Percentiles rank a stretch among this genome's conserved stretches.
These are phyloP conservation scores for Meghimatium bilineatum DNA, from an alignment of 2,888 invertebrate genomes.

Conservation along the genomic window DNA sequence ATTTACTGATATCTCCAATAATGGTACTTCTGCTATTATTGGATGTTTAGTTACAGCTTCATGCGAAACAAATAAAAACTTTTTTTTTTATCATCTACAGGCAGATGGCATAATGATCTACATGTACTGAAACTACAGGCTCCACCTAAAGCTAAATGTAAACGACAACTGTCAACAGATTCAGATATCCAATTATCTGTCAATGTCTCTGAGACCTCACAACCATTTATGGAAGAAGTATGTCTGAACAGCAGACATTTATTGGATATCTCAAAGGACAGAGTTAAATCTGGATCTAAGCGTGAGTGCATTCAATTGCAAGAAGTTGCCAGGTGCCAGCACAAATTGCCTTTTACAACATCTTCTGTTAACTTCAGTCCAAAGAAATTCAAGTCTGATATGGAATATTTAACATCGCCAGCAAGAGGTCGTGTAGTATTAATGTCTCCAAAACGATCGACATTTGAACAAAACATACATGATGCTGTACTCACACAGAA, in stretches of 20 bases:
- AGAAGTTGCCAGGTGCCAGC: background rate
- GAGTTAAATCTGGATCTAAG: background rate
- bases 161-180: constrained; percentile 6
- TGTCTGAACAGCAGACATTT: background rate
- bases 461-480: background rate
- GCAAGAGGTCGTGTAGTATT: background rate
- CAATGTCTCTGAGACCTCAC: background rate
- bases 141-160: constrained; percentile 17
- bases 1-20: too few species aligned
- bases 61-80: too few species aligned
- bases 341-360: background rate
- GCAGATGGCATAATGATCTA: background rate
- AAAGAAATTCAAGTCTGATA: constrained; percentile 3
- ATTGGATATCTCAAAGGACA: background rate
- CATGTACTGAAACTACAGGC: constrained; percentile 13
- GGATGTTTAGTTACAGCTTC: too few species aligned
- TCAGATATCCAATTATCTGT: background rate
- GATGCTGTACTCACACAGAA: background rate
- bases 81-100: background rate
- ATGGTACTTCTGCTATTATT: too few species aligned
- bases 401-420: background rate
- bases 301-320: background rate
- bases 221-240: background rate
- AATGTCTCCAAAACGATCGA: background rate
- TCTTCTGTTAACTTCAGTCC: background rate